phyloP scores from a whole-genome alignment of 2,888 invertebrate genomes.

The Tetranychus truncatus region DNA sequence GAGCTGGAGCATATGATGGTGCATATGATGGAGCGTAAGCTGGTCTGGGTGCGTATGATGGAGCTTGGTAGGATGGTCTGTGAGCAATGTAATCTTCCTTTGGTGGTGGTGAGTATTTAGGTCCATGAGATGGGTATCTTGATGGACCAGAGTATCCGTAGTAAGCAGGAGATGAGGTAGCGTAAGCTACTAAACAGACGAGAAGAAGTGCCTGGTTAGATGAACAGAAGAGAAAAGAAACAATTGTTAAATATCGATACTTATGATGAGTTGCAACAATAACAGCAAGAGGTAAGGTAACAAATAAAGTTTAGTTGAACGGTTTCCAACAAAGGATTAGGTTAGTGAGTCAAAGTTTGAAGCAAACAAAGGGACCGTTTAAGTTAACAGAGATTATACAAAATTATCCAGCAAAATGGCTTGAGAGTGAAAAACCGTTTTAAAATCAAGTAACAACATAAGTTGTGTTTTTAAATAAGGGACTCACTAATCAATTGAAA shows the following conservation, averaged over 20 bases:
- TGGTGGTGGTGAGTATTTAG: conserved; percentile 3
- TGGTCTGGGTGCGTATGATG: conserved; percentile 1
- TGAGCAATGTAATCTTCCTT: background rate
- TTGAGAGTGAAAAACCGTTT: no score
- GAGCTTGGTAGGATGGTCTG: conserved; percentile 1
- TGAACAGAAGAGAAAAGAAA: background rate
- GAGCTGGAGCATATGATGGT: conserved; percentile 1
- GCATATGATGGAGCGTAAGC: background rate
- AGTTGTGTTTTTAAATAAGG: no score
- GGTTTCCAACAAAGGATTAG: no score
- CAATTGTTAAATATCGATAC: background rate
- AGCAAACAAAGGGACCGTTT: no score
- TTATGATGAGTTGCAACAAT: no score
- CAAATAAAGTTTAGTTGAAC: no score
- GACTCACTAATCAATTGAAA: no score
- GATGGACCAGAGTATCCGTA: conserved; percentile 14
- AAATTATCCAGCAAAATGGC: no score
- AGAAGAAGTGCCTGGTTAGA: background rate
- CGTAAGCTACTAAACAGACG: conserved; percentile 4
- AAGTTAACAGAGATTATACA: no score
- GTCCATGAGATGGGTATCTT: background rate
- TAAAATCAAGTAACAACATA: no score
- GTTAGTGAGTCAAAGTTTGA: no score
- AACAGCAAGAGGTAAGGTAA: no score
- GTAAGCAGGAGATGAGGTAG: conserved; percentile 14